These are phyloP conservation scores for Heliopora coerulea DNA, from an alignment of 92 coral and sea anemone species.

Conservation along the genomic window DNA sequence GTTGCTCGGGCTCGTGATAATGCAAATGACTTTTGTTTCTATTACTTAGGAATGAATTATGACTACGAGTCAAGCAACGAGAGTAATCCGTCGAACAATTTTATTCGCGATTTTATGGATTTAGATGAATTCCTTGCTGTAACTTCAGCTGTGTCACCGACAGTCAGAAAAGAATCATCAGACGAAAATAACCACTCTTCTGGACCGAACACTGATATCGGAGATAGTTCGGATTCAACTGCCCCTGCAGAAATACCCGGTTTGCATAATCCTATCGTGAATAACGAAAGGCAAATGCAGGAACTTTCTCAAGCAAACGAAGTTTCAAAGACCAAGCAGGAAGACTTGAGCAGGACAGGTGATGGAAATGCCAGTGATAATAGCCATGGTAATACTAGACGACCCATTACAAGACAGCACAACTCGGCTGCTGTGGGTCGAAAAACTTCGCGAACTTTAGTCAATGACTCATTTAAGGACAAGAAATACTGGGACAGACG, in stretches of 20 bases:
- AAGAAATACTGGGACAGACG: conserved; percentile 27
- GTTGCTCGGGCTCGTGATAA: too few relatives aligned
- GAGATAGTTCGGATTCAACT: neutral
- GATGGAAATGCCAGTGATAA: too few relatives aligned
- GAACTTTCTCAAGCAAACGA: neutral
- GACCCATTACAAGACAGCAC: neutral
- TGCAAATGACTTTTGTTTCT: neutral
- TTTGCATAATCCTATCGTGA: neutral
- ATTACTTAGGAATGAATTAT: neutral
- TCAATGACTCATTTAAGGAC: too few relatives aligned
- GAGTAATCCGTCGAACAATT: neutral
- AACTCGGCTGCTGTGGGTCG: neutral
- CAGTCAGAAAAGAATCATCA: neutral
- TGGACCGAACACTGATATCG: neutral
- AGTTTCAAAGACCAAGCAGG: neutral
- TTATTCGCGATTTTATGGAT: conserved; percentile 27
- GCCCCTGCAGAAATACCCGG: neutral
- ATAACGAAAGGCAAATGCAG: neutral
- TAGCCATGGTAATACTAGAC: neutral
- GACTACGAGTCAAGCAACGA: neutral
- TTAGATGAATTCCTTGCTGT: conserved; percentile 34
- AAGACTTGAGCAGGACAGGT: neutral
- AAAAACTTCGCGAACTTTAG: too few relatives aligned
- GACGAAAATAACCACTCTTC: neutral
- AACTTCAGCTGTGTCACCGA: neutral